A percentile compares a stretch with the other conserved stretches of the same genome.
phyloP scores from a whole-genome alignment of 2,888 invertebrate genomes.

The Agapostemon virescens region DNA sequence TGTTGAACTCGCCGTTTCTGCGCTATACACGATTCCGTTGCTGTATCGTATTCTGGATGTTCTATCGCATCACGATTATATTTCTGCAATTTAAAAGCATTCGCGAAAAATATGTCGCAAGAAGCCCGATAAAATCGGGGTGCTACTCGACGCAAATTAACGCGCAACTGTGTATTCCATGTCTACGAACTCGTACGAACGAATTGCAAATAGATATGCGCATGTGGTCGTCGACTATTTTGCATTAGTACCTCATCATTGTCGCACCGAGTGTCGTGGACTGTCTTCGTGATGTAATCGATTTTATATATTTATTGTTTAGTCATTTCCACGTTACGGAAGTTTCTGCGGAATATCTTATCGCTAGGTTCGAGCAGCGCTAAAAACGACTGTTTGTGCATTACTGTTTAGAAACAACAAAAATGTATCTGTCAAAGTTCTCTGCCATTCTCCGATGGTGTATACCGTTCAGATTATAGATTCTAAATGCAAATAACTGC shows the following conservation, averaged over 20 bases:
- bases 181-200: neutral
- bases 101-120: neutral
- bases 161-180: no score
- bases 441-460: no score
- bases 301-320: neutral
- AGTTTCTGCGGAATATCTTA: neutral
- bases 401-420: no score
- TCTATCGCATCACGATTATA: no score
- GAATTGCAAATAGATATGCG: neutral
- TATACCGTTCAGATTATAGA: no score
- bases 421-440: no score
- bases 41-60: neutral
- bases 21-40: no score
- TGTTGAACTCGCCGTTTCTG: neutral
- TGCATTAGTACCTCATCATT: slow-evolving; percentile 3
- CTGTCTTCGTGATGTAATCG: neutral
- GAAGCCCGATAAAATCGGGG: neutral
- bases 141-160: neutral
- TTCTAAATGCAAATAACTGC: no score
- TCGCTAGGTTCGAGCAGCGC: no score
- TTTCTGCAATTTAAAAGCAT: neutral
- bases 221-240: neutral
- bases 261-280: neutral
- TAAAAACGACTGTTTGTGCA: no score
- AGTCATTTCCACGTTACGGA: neutral